phyloP scores from a whole-genome alignment of 2,113 vertebrate species.

The Notothenia coriiceps region DNA sequence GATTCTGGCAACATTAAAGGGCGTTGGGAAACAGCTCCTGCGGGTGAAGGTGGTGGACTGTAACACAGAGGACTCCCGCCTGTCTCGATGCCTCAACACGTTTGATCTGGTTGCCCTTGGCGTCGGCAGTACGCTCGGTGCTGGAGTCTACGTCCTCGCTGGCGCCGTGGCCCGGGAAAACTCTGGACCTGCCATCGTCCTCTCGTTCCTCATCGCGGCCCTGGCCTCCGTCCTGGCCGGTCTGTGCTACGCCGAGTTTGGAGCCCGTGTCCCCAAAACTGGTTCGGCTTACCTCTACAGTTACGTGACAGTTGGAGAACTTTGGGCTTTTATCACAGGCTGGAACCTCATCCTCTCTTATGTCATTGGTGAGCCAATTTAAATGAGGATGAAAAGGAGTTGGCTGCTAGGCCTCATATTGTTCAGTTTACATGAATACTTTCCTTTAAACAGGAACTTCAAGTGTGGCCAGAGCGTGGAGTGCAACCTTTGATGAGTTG shows the following conservation, averaged over 20 bases:
- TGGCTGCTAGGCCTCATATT: neutral
- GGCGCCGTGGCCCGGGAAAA: conserved; percentile 91
- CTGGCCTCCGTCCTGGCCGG: conserved; percentile 94
- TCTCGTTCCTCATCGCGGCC: conserved; percentile 95
- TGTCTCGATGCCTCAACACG: conserved; percentile 92
- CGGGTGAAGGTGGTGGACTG: conserved; percentile 93
- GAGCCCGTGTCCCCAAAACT: conserved; percentile 94
- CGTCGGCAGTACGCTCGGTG: conserved; percentile 95
- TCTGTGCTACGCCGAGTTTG: conserved; percentile 96
- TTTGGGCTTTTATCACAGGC: conserved; percentile 97
- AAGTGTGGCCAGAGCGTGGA: conserved; percentile 96
- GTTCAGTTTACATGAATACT: neutral
- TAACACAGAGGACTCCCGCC: conserved; percentile 85
- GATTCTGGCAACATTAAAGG: conserved; percentile 83
- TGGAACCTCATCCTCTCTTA: conserved; percentile 99
- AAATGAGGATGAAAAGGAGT: neutral
- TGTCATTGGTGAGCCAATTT: conserved; percentile 89
- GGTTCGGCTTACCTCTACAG: conserved; percentile 98
- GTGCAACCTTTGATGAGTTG: conserved; percentile 93
- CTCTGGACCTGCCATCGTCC: conserved; percentile 91
- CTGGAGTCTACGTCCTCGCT: conserved; percentile 95
- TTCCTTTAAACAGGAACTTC: conserved; percentile 88
- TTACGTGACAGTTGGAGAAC: conserved; percentile 95
- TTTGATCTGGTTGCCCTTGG: conserved; percentile 96
- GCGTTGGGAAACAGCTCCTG: conserved; percentile 89